phyloP scores from a whole-genome alignment of 2,113 vertebrate genomes.

The Puntigrus tetrazona region DNA sequence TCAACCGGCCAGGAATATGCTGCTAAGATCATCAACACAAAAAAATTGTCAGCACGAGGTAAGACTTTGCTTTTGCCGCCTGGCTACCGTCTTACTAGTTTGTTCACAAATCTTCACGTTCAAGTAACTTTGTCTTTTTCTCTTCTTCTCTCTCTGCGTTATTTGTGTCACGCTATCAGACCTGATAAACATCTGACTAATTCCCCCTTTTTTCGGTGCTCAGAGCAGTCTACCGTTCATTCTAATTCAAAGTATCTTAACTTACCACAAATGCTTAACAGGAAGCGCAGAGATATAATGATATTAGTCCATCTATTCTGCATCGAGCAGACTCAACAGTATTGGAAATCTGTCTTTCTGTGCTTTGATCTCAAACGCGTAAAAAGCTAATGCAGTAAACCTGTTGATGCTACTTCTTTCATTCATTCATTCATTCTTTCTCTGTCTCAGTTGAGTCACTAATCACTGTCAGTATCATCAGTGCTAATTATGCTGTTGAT shows the following conservation, averaged over 20 bases:
- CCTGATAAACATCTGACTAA: background rate
- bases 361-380: background rate
- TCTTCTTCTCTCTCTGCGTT: background rate
- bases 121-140: background rate
- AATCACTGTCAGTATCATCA: slow-evolving; percentile 43
- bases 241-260: background rate
- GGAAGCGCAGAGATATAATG: background rate
- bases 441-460: slow-evolving; percentile 9
- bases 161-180: background rate
- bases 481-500: slow-evolving; percentile 51
- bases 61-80: slow-evolving; percentile 59
- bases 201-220: background rate
- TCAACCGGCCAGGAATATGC: slow-evolving; percentile 95
- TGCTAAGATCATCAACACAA: slow-evolving; percentile 99
- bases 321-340: background rate
- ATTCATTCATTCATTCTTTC: background rate
- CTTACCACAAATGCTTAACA: background rate
- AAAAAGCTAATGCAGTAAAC: background rate
- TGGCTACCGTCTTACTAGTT: background rate
- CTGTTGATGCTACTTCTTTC: background rate
- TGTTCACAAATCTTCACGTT: background rate
- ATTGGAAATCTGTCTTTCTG: background rate
- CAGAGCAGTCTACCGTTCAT: too few relatives aligned
- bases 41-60: slow-evolving; percentile 98
- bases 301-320: background rate